These are phyloP conservation scores for Cheilinus undulatus DNA, from an alignment of 2,113 vertebrate genomes.

Conservation along the genomic window DNA sequence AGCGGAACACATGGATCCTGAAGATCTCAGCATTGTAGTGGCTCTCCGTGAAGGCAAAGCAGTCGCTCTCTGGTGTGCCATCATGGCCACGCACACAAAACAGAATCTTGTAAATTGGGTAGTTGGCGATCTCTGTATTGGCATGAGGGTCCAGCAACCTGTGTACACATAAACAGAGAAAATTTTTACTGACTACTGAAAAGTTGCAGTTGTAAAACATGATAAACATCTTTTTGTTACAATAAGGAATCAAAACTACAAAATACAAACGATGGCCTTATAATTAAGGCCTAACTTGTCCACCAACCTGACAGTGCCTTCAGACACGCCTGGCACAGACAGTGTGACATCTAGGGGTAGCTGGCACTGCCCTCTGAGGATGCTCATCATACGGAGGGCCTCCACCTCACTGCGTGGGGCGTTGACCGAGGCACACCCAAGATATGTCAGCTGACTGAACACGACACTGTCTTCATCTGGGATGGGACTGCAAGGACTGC, in stretches of 20 bases:
- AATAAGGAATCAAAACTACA: not conserved
- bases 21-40: constrained; percentile 98
- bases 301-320: constrained; percentile 94
- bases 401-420: constrained; percentile 97
- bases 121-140: constrained; percentile 95
- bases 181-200: not conserved
- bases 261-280: not conserved
- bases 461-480: constrained; percentile 97
- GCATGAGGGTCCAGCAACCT: constrained; percentile 95
- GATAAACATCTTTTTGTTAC: not conserved
- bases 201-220: too few species aligned
- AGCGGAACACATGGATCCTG: constrained; percentile 98
- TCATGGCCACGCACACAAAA: constrained; percentile 98
- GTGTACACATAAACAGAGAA: constrained; percentile 37
- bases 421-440: constrained; percentile 97
- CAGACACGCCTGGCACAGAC: constrained; percentile 96
- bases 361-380: constrained; percentile 94
- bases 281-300: not conserved
- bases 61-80: constrained; percentile 95
- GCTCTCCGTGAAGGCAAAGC: constrained; percentile 99
- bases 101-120: constrained; percentile 98
- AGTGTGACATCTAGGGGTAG: constrained; percentile 94
- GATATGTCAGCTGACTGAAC: constrained; percentile 97
- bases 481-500: constrained; percentile 90
- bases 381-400: constrained; percentile 97